phyloP scores from a whole-genome alignment of 2,797 vertebrate genomes.

The Oreortyx pictus region DNA sequence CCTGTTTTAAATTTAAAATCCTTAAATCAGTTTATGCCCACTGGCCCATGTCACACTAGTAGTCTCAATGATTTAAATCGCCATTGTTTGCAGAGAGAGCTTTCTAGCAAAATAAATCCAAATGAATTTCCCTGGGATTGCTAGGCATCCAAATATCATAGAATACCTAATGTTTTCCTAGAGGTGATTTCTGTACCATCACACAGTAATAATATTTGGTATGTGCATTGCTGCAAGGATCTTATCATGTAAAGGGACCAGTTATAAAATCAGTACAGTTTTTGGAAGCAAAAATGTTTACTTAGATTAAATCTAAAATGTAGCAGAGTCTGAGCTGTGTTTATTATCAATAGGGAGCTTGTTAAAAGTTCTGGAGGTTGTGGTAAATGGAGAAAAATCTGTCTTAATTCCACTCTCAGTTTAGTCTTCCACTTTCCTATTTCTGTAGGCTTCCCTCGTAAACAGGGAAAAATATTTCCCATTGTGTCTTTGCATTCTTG shows the following conservation, averaged over 20 bases:
- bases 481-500: background rate
- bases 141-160: background rate
- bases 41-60: background rate
- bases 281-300: background rate
- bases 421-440: background rate
- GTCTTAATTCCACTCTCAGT: background rate
- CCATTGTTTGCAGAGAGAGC: background rate
- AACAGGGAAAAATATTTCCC: background rate
- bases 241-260: background rate
- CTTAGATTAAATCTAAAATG: background rate
- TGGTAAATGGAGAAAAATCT: background rate
- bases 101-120: conserved; percentile 10
- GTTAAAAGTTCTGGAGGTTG: background rate
- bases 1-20: conserved; percentile 60
- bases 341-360: background rate
- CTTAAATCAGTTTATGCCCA: conserved; percentile 54
- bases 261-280: background rate
- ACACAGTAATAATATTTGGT: background rate
- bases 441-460: background rate
- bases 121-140: background rate
- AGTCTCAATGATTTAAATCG: conserved; percentile 26
- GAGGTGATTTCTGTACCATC: background rate
- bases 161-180: background rate
- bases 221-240: background rate
- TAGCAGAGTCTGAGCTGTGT: background rate